A percentile compares a stretch with the other conserved stretches of the same genome.
Evolutionary conservation across 2,797 vertebrate genomes (phyloP).

Genomic region (Epinephelus awoara): DNA sequence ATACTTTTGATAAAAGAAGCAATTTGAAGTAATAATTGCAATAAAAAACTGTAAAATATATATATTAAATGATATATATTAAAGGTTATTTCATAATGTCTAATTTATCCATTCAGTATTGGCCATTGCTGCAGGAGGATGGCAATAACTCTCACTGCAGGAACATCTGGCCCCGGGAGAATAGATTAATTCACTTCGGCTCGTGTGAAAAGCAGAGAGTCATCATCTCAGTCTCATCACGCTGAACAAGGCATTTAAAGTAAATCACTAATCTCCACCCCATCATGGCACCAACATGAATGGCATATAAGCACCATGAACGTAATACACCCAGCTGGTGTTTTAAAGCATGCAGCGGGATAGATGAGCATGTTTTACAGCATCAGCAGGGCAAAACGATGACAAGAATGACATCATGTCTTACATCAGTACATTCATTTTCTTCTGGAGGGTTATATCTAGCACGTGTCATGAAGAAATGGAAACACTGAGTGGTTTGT

Average conservation of each 20-base stretch:
- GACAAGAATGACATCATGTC: neutral
- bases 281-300: conserved; percentile 46
- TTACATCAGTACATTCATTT: neutral
- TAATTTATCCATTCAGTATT: conserved; percentile 38
- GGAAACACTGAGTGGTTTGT: neutral
- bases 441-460: neutral
- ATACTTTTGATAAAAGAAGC: neutral
- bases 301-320: conserved; percentile 20
- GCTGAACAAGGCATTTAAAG: conserved; percentile 61
- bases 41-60: neutral
- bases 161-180: conserved; percentile 66
- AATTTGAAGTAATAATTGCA: conserved; percentile 2
- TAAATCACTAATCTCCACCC: conserved; percentile 54
- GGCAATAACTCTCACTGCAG: conserved; percentile 40
- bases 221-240: conserved; percentile 38
- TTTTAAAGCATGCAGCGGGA: conserved; percentile 33
- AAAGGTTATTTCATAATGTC: conserved; percentile 26
- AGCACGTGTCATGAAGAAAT: neutral
- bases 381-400: neutral
- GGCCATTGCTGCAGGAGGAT: conserved; percentile 26
- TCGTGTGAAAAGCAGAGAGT: conserved; percentile 42
- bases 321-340: conserved; percentile 32
- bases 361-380: conserved; percentile 5
- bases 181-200: conserved; percentile 44
- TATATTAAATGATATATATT: neutral